These are phyloP conservation scores for Misgurnus anguillicaudatus DNA, from an alignment of 2,113 vertebrate species.

Conservation along the genomic window DNA sequence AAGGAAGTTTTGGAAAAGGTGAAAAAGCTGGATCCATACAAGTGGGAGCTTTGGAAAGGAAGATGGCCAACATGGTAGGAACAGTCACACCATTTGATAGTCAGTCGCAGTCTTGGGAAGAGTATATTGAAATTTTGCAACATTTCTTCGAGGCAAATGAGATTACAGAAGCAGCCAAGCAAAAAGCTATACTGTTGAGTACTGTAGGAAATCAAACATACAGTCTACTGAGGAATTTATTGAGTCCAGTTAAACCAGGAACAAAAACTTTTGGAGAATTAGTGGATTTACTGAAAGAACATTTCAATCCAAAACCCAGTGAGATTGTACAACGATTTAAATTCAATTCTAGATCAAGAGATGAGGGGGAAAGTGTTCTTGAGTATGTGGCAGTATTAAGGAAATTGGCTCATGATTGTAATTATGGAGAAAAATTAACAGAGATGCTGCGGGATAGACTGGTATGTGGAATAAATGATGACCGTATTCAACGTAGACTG, in stretches of 20 bases:
- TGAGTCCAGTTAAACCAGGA: conserved; percentile 31
- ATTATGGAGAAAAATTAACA: conserved; percentile 11
- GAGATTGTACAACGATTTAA: conserved; percentile 42
- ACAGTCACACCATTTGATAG: neutral
- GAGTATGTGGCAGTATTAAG: conserved; percentile 39
- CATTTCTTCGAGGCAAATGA: conserved; percentile 40
- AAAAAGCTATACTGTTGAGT: conserved; percentile 19
- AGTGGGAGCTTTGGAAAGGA: neutral
- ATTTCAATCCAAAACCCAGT: conserved; percentile 37
- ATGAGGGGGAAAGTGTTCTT: neutral
- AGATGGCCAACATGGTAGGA: neutral
- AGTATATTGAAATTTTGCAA: conserved; percentile 25
- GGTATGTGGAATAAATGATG: conserved; percentile 46
- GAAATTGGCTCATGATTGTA: conserved; percentile 29
- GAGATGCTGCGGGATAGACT: conserved; percentile 48
- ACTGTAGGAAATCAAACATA: conserved; percentile 37
- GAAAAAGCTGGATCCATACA: fast-evolving
- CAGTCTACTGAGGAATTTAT: conserved; percentile 33
- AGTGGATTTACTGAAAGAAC: conserved; percentile 8
- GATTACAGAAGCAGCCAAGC: neutral
- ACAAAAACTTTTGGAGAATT: conserved; percentile 17
- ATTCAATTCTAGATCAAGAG: conserved; percentile 26
- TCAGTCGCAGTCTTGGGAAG: conserved; percentile 7
- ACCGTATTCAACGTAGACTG: conserved; percentile 27
- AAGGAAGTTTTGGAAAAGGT: too few relatives aligned